These are phyloP conservation scores for Lycaon pictus DNA, from an alignment of 2,113 vertebrate species.

Conservation along the genomic window DNA sequence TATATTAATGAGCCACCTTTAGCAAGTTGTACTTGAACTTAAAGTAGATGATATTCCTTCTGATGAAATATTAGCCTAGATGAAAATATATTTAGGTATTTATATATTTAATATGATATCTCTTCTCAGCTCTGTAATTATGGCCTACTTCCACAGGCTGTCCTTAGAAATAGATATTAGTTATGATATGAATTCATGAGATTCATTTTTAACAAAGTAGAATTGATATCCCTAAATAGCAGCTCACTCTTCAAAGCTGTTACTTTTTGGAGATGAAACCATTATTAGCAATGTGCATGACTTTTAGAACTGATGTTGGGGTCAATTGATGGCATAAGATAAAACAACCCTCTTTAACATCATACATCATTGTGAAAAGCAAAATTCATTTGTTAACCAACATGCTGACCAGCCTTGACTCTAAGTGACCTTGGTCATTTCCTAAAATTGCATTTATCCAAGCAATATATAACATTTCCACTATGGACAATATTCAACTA, in stretches of 20 bases:
- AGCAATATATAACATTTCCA: background rate
- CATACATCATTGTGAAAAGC: background rate
- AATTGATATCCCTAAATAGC: constrained; percentile 32
- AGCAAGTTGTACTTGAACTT: background rate
- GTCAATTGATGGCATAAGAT: background rate
- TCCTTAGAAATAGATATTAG: background rate
- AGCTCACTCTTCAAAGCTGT: background rate
- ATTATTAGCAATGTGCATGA: background rate
- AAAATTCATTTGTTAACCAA: constrained; percentile 36
- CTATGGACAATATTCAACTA: background rate
- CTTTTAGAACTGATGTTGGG: constrained; percentile 9
- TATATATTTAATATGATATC: background rate
- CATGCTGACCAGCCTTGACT: background rate
- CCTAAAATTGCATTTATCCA: background rate
- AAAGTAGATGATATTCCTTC: background rate
- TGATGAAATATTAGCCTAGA: background rate
- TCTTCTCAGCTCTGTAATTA: background rate
- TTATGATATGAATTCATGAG: background rate
- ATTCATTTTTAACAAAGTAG: constrained; percentile 25
- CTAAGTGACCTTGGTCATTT: constrained; percentile 21
- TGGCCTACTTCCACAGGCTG: background rate
- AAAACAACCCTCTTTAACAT: background rate
- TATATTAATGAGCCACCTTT: background rate
- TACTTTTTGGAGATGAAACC: background rate
- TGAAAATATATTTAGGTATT: constrained; percentile 8